A percentile compares a stretch with the other conserved stretches of the same genome.
These are phyloP conservation scores for Marmota flaviventris DNA, from an alignment of 2,113 vertebrate species.

Conservation along the genomic window DNA sequence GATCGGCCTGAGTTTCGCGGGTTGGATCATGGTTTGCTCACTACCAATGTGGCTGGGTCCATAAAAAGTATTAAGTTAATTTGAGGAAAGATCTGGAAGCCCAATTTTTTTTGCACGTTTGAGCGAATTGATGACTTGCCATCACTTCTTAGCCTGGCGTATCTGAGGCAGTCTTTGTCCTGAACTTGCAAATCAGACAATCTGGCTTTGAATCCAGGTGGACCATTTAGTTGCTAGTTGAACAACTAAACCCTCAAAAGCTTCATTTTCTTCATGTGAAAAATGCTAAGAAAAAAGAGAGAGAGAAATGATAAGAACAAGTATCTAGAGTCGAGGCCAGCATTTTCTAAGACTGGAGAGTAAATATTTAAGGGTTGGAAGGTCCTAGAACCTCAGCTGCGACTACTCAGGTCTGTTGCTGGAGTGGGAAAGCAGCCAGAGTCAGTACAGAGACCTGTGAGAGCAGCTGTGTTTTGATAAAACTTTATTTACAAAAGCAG, in stretches of 20 bases:
- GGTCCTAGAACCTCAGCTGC: not conserved
- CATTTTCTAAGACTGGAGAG: not conserved
- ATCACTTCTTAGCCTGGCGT: not conserved
- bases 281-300: not conserved
- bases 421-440: not conserved
- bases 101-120: not conserved
- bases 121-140: not conserved
- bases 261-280: not conserved
- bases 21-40: not conserved
- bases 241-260: not conserved
- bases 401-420: not conserved
- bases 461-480: not conserved
- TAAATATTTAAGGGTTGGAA: not conserved
- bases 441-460: not conserved
- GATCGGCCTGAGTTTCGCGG: not conserved
- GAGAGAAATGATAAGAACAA: not conserved
- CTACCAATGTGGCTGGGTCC: not conserved
- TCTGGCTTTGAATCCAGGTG: not conserved
- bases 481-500: slow-evolving; percentile 29
- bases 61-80: not conserved
- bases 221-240: not conserved
- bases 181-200: not conserved
- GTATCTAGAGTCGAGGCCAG: not conserved
- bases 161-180: not conserved
- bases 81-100: not conserved